Base-by-base conservation (phyloP, 1,140 invertebrate species). In the Drosophila kohkoa region DNA sequence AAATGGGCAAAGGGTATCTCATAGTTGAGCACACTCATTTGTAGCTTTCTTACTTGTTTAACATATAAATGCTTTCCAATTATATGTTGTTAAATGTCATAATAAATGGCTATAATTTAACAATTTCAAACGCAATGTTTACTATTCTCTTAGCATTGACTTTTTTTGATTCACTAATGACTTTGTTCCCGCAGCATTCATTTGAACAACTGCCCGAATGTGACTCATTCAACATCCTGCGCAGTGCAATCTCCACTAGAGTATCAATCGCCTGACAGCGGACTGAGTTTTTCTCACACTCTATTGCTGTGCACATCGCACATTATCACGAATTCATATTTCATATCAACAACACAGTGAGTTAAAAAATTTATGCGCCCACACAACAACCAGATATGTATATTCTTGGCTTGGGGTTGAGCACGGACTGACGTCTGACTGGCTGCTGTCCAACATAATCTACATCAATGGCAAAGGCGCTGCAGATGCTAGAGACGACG, bases 311-410 rank as follows among this genome's bases (percentile, higher is more conserved):
- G 16, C 48, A 70, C 51, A 54, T 68, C 68, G 45, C 54, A 63
- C 55, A 75, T 79, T 80, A 87, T 87, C 83, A 88, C 80, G 70
- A 71, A 80, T 87, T 72, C 70, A 78, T 70, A 78, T 80, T 87
- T 88, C 80, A 77, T 83, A 88, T 87, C 83, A 72, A 64, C 49
- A 35, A 11, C 25, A 63, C 51, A 79, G 79, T 68, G 49, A 66
- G 79, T 81, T 70, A 62, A 70, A 70, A 76, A 88, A 88, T 78
- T 83, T 81, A 87, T 87, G 83, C 83, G 85, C 83, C 83, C 85
- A 87, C 83, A 88, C 83, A 76, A 76, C 5, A 46, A 4, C 13
- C 49, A 55, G 35, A n/a, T 16, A 35, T 46, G 35, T 49, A 43
- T 30, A 15, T 20, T 8, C 8, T 2, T 8, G 8, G 35, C 30